These are phyloP conservation scores for Oryzias sinensis DNA, from an alignment of 2,797 vertebrate species.

Conservation along the genomic window DNA sequence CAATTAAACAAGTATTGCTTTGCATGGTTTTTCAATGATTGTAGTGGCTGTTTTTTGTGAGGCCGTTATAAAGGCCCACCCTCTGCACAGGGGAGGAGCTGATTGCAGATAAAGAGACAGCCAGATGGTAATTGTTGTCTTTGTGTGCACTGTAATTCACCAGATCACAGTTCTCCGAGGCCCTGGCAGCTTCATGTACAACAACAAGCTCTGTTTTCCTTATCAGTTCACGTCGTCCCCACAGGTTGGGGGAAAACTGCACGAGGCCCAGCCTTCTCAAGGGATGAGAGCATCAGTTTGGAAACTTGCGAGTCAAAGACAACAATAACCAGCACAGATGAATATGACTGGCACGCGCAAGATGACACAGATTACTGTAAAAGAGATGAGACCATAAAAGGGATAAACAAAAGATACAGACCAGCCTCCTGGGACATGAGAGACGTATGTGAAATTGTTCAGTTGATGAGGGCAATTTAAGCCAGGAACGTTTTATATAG, in stretches of 20 bases:
- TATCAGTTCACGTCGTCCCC: constrained; percentile 8
- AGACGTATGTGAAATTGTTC: constrained; percentile 3
- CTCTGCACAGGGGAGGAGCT: background rate
- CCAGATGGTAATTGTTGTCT: constrained; percentile 22
- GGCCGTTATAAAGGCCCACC: constrained; percentile 11
- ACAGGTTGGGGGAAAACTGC: background rate
- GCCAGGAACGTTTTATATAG: background rate
- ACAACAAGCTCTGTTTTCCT: constrained; percentile 8
- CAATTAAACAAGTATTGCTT: too few species aligned
- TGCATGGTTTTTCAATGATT: too few species aligned
- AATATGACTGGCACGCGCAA: background rate
- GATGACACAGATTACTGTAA: background rate
- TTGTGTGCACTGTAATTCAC: constrained; percentile 23
- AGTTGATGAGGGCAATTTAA: constrained; percentile 9
- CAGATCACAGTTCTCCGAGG: constrained; percentile 14
- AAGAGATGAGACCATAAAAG: background rate
- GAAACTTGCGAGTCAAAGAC: constrained; percentile 12
- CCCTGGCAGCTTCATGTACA: background rate
- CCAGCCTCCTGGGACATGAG: constrained; percentile 11
- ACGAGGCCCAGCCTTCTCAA: background rate
- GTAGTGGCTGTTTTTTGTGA: background rate
- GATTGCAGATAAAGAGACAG: constrained; percentile 18
- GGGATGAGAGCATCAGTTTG: constrained; percentile 7
- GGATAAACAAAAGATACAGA: constrained; percentile 1
- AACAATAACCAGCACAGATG: constrained; percentile 13